Evolutionary conservation across 1,140 invertebrate species (phyloP).

Genomic region (Zelostemma sp.): DNA sequence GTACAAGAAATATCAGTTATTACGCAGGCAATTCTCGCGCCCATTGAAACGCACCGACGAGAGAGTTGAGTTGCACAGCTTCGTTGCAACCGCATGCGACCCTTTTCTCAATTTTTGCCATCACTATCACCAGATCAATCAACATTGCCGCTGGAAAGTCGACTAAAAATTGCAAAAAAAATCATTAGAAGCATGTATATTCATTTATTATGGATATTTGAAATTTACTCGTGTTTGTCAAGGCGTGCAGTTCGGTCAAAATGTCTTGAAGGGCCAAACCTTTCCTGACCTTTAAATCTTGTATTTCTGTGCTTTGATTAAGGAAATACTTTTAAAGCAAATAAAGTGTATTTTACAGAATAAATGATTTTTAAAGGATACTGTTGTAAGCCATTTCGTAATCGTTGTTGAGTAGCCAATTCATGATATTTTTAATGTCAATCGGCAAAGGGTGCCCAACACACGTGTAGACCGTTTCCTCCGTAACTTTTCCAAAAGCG

Average conservation of each 20-base stretch:
- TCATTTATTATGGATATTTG: no score
- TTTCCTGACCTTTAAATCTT: slow-evolving; percentile 86
- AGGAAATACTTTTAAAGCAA: no score
- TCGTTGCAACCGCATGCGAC: slow-evolving; percentile 84
- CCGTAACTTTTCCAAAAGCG: slow-evolving; percentile 88
- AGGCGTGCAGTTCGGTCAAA: slow-evolving; percentile 87
- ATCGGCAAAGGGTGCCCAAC: slow-evolving; percentile 93
- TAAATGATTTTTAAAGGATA: slow-evolving; percentile 73
- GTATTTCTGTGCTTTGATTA: slow-evolving; percentile 76
- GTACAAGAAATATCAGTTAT: no score
- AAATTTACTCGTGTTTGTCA: slow-evolving; percentile 89
- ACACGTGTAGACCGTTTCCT: slow-evolving; percentile 95
- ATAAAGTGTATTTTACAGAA: no score
- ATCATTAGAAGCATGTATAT: no score
- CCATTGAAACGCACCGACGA: slow-evolving; percentile 84
- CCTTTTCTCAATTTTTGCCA: slow-evolving; percentile 87
- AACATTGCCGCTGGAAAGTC: slow-evolving; percentile 83
- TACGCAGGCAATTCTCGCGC: no score
- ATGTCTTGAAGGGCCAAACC: slow-evolving; percentile 93
- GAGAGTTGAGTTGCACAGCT: slow-evolving; percentile 85
- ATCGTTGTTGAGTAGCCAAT: slow-evolving; percentile 90
- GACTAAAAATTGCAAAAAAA: slow-evolving; percentile 74
- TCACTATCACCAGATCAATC: slow-evolving; percentile 81
- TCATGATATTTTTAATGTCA: slow-evolving; percentile 91
- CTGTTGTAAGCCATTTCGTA: slow-evolving; percentile 86